Conservation (phyloP, 2,113 vertebrate genomes). For the Perognathus longimembris region DNA sequence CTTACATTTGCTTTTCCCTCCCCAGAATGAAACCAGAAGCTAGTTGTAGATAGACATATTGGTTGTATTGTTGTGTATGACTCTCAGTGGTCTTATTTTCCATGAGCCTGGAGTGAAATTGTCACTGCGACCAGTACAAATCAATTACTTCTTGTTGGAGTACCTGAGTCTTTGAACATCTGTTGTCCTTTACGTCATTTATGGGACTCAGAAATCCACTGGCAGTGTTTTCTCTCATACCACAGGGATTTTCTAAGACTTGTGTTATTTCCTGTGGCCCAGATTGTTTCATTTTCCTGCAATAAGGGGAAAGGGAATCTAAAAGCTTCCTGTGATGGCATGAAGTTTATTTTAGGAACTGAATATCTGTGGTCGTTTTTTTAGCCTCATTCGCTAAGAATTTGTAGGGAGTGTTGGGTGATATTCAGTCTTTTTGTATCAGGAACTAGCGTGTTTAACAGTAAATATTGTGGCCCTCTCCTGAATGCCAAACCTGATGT, state of each 20-base stretch:
- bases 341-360: constrained; percentile 75
- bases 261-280: constrained; percentile 81
- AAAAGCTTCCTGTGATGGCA: constrained; percentile 70
- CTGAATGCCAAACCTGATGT: not conserved
- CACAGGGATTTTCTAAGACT: constrained; percentile 79
- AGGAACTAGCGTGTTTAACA: constrained; percentile 46
- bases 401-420: constrained; percentile 41
- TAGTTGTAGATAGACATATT: not conserved
- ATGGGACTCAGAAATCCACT: constrained; percentile 73
- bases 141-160: constrained; percentile 65
- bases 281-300: constrained; percentile 76
- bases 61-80: constrained; percentile 15
- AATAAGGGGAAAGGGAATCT: not conserved
- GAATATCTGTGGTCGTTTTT: constrained; percentile 31
- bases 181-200: constrained; percentile 81
- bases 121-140: constrained; percentile 68
- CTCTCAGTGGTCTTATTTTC: constrained; percentile 44
- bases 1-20: not conserved
- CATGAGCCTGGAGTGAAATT: constrained; percentile 49
- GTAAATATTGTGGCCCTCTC: constrained; percentile 23
- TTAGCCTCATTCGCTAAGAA: constrained; percentile 37
- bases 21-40: not conserved
- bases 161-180: constrained; percentile 72
- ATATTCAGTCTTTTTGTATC: constrained; percentile 17
- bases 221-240: constrained; percentile 74